phyloP scores from a whole-genome alignment of 53 echinoderm and acorn worm genomes.

The Echinometra lucunter region DNA sequence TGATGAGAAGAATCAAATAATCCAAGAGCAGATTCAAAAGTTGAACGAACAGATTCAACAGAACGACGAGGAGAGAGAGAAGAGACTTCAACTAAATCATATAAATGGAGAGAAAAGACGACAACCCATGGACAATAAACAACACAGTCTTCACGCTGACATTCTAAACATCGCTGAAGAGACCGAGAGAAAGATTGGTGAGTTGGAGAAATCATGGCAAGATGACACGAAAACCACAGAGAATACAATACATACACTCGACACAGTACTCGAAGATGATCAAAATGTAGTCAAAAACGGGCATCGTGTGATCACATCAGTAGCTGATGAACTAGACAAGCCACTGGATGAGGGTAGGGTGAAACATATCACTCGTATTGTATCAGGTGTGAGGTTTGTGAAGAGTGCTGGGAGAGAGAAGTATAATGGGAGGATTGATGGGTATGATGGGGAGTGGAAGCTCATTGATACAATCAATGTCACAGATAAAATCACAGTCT shows the following conservation, averaged over 20 bases:
- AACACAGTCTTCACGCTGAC: background rate
- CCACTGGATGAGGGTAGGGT: slow-evolving; percentile 25
- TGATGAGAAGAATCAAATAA: background rate
- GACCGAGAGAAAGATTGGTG: background rate
- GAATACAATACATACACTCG: background rate
- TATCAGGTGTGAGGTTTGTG: slow-evolving; percentile 23
- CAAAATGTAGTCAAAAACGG: background rate
- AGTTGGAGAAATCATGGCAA: background rate
- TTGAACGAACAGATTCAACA: background rate
- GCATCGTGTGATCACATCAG: background rate
- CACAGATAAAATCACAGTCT: background rate
- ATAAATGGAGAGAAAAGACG: background rate
- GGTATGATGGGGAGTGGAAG: slow-evolving; percentile 45
- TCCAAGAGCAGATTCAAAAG: background rate
- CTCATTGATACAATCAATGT: slow-evolving; percentile 31
- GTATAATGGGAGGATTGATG: slow-evolving; percentile 40
- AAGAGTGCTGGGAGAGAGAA: slow-evolving; percentile 4
- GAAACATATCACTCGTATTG: background rate
- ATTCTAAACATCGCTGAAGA: background rate
- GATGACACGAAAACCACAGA: background rate
- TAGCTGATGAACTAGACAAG: background rate
- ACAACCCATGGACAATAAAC: background rate
- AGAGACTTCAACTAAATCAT: background rate
- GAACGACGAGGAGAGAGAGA: background rate
- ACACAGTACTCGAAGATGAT: background rate